phyloP scores from a whole-genome alignment of 2,797 vertebrate species.

The Tiaroga cobitis region DNA sequence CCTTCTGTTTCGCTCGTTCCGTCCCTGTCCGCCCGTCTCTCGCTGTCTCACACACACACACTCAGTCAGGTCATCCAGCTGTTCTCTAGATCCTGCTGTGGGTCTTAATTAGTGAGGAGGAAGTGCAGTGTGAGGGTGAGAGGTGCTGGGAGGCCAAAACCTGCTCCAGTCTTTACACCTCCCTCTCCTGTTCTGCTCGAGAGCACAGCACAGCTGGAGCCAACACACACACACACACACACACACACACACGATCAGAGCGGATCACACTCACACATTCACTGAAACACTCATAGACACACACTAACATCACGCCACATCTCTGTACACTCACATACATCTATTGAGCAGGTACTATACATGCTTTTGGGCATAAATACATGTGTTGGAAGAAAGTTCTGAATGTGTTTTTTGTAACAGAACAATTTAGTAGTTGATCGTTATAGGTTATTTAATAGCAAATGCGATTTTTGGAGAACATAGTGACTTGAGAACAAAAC shows the following conservation, averaged over 20 bases:
- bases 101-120: conserved; percentile 73
- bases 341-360: background rate
- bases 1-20: background rate
- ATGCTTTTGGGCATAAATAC: background rate
- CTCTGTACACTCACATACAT: background rate
- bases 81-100: conserved; percentile 61
- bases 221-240: conserved; percentile 35
- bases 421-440: background rate
- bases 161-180: conserved; percentile 73
- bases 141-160: conserved; percentile 65
- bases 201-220: conserved; percentile 70
- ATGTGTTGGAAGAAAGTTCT: background rate
- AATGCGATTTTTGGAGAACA: background rate
- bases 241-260: conserved; percentile 31
- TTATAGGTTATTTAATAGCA: background rate
- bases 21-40: conserved; percentile 9
- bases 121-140: conserved; percentile 71
- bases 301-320: background rate
- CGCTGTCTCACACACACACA: background rate
- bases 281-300: conserved; percentile 7
- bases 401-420: background rate
- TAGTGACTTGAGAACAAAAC: background rate
- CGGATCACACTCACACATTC: conserved; percentile 24
- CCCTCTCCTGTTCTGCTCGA: conserved; percentile 68
- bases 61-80: conserved; percentile 61